Percentiles rank a stretch among this genome's conserved stretches.
These are phyloP conservation scores for Trilocha varians DNA, from an alignment of 2,888 invertebrate species.

Conservation along the genomic window DNA sequence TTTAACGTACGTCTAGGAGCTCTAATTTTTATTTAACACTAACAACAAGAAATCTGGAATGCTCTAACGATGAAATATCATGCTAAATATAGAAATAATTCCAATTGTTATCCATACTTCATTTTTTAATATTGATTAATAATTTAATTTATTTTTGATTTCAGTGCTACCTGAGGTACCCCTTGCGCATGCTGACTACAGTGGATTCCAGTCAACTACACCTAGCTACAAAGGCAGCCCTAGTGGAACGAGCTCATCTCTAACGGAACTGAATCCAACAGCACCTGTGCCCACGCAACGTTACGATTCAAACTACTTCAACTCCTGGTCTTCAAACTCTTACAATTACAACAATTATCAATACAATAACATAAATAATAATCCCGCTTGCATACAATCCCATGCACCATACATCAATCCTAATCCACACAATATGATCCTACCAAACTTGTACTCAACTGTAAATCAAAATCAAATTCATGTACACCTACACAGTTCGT, in stretches of 20 bases:
- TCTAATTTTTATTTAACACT: too few relatives aligned
- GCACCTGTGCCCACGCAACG: conserved; percentile 43
- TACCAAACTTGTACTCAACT: conserved; percentile 86
- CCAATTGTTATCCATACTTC: too few relatives aligned
- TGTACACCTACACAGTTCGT: conserved; percentile 80
- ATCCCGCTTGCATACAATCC: conserved; percentile 61
- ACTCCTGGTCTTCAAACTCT: conserved; percentile 76
- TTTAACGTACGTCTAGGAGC: too few relatives aligned
- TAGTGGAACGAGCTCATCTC: conserved; percentile 41
- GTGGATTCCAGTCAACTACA: conserved; percentile 48
- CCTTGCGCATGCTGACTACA: conserved; percentile 55
- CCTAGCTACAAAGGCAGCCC: conserved; percentile 57
- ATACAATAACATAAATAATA: conserved; percentile 76
- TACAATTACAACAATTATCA: conserved; percentile 81
- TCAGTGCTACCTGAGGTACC: conserved; percentile 75
- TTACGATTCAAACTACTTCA: conserved; percentile 73
- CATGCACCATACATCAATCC: conserved; percentile 77
- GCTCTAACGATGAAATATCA: too few relatives aligned
- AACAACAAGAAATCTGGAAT: too few relatives aligned
- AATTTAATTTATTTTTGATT: conserved; percentile 11
- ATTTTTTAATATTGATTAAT: neutral
- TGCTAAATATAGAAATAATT: too few relatives aligned
- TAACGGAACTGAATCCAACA: conserved; percentile 60
- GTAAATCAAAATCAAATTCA: conserved; percentile 92
- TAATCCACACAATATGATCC: conserved; percentile 79